Conservation (phyloP, 2,888 invertebrate genomes). For the Phlogophora meticulosa region DNA sequence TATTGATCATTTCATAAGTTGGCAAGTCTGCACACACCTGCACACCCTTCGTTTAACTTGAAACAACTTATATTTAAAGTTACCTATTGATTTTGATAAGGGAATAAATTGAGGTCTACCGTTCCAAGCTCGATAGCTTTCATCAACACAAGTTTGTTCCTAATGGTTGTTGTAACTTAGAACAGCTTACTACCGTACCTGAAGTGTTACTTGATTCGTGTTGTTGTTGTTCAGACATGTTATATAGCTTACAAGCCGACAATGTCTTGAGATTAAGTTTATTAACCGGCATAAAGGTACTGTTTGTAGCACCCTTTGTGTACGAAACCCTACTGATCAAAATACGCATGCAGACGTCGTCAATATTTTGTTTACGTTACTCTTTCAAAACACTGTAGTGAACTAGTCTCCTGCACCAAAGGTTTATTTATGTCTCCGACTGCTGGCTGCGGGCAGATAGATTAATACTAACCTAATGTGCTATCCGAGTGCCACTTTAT, state of each 20-base stretch:
- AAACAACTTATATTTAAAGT: no score
- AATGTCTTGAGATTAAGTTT: background rate
- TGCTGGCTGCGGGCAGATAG: slow-evolving; percentile 14
- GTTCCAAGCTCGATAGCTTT: background rate
- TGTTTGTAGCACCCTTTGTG: background rate
- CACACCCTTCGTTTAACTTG: no score
- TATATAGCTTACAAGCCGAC: background rate
- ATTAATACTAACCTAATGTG: slow-evolving; percentile 41
- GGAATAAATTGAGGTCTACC: slow-evolving; percentile 10
- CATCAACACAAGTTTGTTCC: background rate
- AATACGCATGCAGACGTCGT: background rate
- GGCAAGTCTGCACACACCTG: no score
- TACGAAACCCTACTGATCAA: background rate
- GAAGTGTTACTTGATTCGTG: slow-evolving; percentile 6
- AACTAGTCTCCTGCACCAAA: background rate
- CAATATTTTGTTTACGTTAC: background rate
- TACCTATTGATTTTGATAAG: no score
- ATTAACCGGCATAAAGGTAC: no score
- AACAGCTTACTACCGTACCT: slow-evolving; percentile 4
- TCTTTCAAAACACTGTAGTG: background rate
- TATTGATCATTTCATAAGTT: no score
- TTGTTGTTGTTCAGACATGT: slow-evolving; percentile 6
- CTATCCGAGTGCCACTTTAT: slow-evolving; percentile 43
- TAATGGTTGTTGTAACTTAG: background rate
- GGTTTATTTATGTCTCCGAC: slow-evolving; percentile 8